A percentile compares a stretch with the other conserved stretches of the same genome.
phyloP scores from a whole-genome alignment of 2,113 vertebrate genomes.

The Rutilus rutilus region DNA sequence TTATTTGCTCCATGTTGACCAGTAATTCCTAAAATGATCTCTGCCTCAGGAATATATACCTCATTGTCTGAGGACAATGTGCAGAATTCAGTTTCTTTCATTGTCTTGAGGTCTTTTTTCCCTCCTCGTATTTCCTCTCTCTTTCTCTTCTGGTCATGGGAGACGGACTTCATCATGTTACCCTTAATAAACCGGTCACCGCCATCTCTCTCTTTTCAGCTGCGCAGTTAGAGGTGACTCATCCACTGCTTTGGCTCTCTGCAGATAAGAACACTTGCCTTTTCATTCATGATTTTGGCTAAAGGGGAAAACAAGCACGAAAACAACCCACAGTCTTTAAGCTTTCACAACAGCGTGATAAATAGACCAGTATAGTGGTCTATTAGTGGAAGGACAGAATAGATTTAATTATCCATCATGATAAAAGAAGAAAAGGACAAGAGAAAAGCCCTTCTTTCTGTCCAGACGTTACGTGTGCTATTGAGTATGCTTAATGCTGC shows the following conservation, averaged over 20 bases:
- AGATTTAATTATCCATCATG: conserved; percentile 41
- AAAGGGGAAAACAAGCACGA: not conserved
- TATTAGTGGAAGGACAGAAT: not conserved
- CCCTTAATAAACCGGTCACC: conserved; percentile 30
- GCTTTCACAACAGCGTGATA: conserved; percentile 27
- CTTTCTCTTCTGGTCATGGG: not conserved
- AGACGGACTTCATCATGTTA: conserved; percentile 35
- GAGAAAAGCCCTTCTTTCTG: conserved; percentile 5
- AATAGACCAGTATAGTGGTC: not conserved
- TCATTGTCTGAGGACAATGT: not conserved
- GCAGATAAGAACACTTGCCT: conserved; percentile 31
- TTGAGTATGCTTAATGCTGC: not conserved
- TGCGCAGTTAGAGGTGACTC: conserved; percentile 36
- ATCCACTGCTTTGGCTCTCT: conserved; percentile 31
- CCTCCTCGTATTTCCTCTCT: conserved; percentile 6
- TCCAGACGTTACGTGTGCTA: not conserved
- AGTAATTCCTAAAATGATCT: conserved; percentile 8
- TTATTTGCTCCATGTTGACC: conserved; percentile 31
- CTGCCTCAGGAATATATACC: conserved; percentile 6
- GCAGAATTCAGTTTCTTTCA: conserved; percentile 18
- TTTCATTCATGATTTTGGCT: conserved; percentile 37
- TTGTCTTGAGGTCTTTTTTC: not conserved
- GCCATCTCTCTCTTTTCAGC: not conserved
- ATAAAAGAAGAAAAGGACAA: not conserved
- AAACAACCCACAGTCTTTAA: conserved; percentile 9